Percentiles rank a stretch among this genome's conserved stretches.
Evolutionary conservation across 2,113 vertebrate genomes (phyloP).

Genomic region (Gymnarchus niloticus): DNA sequence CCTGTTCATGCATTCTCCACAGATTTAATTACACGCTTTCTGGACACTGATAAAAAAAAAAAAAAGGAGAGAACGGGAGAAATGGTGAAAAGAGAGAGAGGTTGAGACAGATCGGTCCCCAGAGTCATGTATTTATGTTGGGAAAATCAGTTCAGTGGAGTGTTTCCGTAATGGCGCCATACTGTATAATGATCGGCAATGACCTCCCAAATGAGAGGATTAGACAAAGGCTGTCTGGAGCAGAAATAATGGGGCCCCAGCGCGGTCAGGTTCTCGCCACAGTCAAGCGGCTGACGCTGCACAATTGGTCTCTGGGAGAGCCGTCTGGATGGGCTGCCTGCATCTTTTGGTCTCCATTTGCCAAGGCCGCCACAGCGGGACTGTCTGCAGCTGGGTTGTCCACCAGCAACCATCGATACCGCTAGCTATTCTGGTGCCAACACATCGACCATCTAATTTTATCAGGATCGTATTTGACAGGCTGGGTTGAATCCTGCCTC

Average conservation of each 20-base stretch:
- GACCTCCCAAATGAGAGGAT: conserved; percentile 66
- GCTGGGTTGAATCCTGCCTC: background rate
- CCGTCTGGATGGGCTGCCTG: background rate
- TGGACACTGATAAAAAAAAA: conserved; percentile 51
- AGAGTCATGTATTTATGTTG: conserved; percentile 62
- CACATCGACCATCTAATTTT: background rate
- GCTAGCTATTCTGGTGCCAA: background rate
- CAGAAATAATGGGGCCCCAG: conserved; percentile 53
- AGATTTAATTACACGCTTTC: conserved; percentile 65
- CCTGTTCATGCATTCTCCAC: conserved; percentile 58
- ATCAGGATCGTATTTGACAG: too few relatives aligned
- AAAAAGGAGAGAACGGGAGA: background rate
- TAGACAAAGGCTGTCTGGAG: conserved; percentile 55
- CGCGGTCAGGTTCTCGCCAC: conserved; percentile 35
- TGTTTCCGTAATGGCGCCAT: conserved; percentile 56
- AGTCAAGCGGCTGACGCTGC: conserved; percentile 48
- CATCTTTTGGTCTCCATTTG: background rate
- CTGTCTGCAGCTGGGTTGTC: background rate
- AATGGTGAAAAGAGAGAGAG: conserved; percentile 39
- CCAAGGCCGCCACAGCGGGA: background rate
- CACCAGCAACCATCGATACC: background rate
- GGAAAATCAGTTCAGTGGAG: conserved; percentile 55
- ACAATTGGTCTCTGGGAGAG: conserved; percentile 24
- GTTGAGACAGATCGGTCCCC: conserved; percentile 43
- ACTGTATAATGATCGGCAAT: conserved; percentile 62